Evolutionary conservation across 2,113 vertebrate genomes (phyloP).

Genomic region (Leptobrachium ailaonicum): DNA sequence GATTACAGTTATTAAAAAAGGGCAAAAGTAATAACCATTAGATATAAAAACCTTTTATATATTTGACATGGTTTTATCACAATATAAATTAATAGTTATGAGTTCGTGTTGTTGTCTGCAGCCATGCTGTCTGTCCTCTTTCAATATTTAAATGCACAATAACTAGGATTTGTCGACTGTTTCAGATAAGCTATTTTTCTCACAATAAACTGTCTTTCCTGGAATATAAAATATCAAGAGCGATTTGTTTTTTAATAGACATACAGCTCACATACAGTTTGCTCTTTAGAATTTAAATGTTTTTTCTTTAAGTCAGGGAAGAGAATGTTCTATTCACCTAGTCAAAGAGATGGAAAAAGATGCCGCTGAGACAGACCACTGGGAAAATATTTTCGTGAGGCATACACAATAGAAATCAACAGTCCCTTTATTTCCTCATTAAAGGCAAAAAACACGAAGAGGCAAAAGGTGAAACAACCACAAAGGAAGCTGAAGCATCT

Average conservation of each 20-base stretch:
- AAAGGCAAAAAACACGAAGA: conserved; percentile 10
- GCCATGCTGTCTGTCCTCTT: background rate
- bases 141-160: background rate
- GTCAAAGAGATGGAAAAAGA: background rate
- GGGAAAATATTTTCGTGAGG: conserved; percentile 2
- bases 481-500: background rate
- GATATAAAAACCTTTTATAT: no score
- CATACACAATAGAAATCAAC: conserved; percentile 2
- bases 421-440: conserved; percentile 10
- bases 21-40: no score
- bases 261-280: background rate
- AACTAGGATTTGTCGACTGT: background rate
- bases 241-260: background rate
- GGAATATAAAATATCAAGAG: background rate
- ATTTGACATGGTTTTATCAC: no score
- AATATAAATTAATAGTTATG: no score
- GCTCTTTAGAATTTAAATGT: background rate
- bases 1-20: no score
- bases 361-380: background rate
- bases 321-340: background rate
- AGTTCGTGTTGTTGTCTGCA: no score
- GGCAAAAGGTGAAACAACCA: background rate
- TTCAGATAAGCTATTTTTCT: background rate
- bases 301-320: background rate
- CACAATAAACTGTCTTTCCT: background rate